phyloP scores from a whole-genome alignment of 2,797 vertebrate species.

The Chaetophractus vellerosus region DNA sequence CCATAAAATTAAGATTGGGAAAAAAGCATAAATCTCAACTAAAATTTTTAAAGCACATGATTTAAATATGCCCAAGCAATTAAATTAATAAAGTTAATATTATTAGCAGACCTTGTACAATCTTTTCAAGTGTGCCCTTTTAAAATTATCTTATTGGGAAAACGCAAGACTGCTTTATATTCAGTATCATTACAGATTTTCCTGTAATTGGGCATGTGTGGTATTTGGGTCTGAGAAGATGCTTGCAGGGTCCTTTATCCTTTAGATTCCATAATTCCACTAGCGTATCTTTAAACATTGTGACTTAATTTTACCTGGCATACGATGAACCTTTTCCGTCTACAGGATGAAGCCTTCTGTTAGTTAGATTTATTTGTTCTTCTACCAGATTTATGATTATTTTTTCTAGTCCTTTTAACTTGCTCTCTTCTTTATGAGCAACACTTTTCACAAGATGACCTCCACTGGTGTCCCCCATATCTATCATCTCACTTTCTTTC shows the following conservation, averaged over 20 bases:
- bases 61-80: background rate
- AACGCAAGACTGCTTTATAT: background rate
- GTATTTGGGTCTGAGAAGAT: background rate
- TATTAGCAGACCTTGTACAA: background rate
- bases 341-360: background rate
- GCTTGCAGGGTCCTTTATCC: background rate
- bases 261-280: slow-evolving; percentile 3
- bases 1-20: background rate
- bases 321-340: background rate
- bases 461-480: background rate
- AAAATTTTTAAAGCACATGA: background rate
- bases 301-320: background rate
- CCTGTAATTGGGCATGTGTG: background rate
- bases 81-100: background rate
- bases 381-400: background rate
- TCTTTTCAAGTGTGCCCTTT: background rate
- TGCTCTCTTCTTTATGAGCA: background rate
- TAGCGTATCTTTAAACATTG: background rate
- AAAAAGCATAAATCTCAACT: background rate
- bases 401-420: background rate
- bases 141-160: background rate
- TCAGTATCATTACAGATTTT: background rate
- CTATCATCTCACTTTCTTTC: background rate
- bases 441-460: background rate
- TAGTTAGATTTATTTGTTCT: background rate